phyloP scores from a whole-genome alignment of 2,797 vertebrate species.

The Pygocentrus nattereri region DNA sequence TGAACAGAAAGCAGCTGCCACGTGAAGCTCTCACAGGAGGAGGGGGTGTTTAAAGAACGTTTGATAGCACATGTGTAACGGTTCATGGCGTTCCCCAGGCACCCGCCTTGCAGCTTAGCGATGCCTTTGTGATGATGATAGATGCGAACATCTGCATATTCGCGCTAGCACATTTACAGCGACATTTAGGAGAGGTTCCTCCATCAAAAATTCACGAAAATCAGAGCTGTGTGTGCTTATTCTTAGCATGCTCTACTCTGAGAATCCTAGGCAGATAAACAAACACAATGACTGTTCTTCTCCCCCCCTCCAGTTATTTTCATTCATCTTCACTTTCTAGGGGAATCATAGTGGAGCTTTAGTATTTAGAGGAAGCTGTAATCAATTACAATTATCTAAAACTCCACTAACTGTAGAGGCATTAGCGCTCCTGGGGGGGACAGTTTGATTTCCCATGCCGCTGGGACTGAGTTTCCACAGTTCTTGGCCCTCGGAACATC shows the following conservation, averaged over 20 bases:
- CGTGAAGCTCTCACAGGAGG: conserved; percentile 57
- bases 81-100: conserved; percentile 68
- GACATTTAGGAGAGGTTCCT: conserved; percentile 36
- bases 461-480: conserved; percentile 19
- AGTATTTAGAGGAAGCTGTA: conserved; percentile 12
- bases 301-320: neutral
- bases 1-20: conserved; percentile 56
- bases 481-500: conserved; percentile 6
- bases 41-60: conserved; percentile 67
- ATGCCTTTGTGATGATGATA: conserved; percentile 76
- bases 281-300: neutral
- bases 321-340: conserved; percentile 9
- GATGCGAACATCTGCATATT: conserved; percentile 66
- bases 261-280: conserved; percentile 28
- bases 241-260: conserved; percentile 11
- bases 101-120: conserved; percentile 67
- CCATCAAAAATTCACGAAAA: conserved; percentile 37
- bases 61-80: conserved; percentile 69
- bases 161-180: conserved; percentile 16
- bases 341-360: neutral
- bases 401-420: neutral
- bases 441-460: conserved; percentile 16
- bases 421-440: neutral
- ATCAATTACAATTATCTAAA: conserved; percentile 28
- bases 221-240: conserved; percentile 11